A percentile compares a stretch with the other conserved stretches of the same genome.
These are phyloP conservation scores for Austrofundulus limnaeus DNA, from an alignment of 2,113 vertebrate genomes.

Conservation along the genomic window DNA sequence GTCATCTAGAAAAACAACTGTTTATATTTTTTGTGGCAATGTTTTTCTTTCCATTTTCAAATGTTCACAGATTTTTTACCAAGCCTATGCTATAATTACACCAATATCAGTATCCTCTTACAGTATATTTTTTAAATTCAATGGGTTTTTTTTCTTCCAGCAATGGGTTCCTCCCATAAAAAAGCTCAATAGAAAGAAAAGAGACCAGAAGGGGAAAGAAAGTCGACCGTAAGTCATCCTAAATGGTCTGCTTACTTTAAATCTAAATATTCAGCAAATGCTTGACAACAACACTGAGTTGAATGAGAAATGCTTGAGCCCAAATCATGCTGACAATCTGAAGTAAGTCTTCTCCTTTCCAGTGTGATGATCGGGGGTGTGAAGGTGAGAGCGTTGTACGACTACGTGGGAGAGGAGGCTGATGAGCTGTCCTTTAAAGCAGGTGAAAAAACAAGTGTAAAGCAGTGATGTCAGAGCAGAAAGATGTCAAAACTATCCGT, in stretches of 20 bases:
- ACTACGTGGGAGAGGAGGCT: conserved; percentile 76
- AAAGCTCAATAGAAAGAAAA: conserved; percentile 78
- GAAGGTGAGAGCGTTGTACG: conserved; percentile 79
- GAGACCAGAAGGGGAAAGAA: conserved; percentile 64
- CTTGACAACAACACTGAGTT: background rate
- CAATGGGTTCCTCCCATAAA: conserved; percentile 82
- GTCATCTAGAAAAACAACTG: too few relatives aligned
- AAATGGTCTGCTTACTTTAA: background rate
- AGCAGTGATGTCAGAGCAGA: background rate
- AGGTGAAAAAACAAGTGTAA: conserved; percentile 64
- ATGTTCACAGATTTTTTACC: too few relatives aligned
- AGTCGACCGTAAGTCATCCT: conserved; percentile 68
- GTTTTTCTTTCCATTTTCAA: too few relatives aligned
- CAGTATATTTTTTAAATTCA: background rate
- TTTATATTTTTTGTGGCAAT: too few relatives aligned
- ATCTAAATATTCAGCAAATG: background rate
- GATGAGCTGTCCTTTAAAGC: conserved; percentile 82
- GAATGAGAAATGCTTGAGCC: background rate
- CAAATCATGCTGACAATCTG: background rate
- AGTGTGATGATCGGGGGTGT: conserved; percentile 83
- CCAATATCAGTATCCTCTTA: background rate
- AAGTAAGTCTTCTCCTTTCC: conserved; percentile 14
- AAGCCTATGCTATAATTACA: background rate
- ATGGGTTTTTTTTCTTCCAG: conserved; percentile 51
- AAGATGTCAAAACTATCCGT: too few relatives aligned